phyloP scores from a whole-genome alignment of 1,140 invertebrate genomes.

The Neodiprion virginianus region DNA sequence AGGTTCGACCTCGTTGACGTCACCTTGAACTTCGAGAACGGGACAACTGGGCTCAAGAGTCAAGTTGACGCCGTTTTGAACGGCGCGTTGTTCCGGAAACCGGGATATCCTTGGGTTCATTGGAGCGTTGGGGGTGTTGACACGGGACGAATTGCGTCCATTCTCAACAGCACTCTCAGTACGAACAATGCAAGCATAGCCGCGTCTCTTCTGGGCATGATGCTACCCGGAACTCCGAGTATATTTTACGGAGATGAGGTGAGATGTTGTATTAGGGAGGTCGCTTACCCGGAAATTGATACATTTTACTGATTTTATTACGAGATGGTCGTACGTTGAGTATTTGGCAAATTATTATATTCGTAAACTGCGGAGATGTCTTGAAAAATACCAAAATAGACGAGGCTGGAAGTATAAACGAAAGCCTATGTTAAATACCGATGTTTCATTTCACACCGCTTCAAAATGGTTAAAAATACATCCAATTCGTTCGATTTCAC shows the following conservation, averaged over 20 bases:
- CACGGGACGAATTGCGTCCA: conserved; percentile 65
- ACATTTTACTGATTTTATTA: too few species aligned
- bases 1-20: conserved; percentile 77
- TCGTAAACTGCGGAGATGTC: too few species aligned
- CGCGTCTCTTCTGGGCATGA: conserved; percentile 71
- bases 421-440: not conserved
- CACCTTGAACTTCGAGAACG: conserved; percentile 66
- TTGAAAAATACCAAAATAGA: too few species aligned
- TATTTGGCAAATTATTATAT: too few species aligned
- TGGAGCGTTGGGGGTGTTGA: conserved; percentile 76
- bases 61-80: conserved; percentile 66
- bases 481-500: too few species aligned
- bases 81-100: conserved; percentile 66
- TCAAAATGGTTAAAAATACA: too few species aligned
- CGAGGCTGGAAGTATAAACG: too few species aligned
- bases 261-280: conserved; percentile 55
- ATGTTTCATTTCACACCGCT: not conserved
- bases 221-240: conserved; percentile 79
- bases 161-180: conserved; percentile 52
- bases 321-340: too few species aligned
- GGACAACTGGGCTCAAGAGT: conserved; percentile 63
- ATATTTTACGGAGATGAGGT: conserved; percentile 87
- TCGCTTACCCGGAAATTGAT: conserved; percentile 55
- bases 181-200: conserved; percentile 68
- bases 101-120: conserved; percentile 75